Evolutionary conservation across 1,140 invertebrate species (phyloP).

Genomic region (Bombus turneri): DNA sequence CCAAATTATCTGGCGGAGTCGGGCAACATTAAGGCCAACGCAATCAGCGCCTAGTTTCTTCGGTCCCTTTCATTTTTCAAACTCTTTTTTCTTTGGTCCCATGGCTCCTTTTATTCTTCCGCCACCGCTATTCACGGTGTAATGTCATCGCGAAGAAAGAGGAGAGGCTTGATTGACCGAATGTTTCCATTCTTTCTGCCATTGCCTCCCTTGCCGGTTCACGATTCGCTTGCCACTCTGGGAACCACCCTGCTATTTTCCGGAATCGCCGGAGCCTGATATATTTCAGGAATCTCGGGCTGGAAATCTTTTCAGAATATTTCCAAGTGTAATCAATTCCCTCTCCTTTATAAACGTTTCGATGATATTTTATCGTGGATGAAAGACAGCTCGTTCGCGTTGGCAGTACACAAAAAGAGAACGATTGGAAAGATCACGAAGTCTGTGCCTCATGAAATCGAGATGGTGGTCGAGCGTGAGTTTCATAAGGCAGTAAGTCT

Average conservation of each 20-base stretch:
- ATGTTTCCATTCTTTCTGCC: constrained; percentile 27
- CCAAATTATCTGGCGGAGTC: constrained; percentile 35
- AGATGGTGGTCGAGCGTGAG: constrained; percentile 17
- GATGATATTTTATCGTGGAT: not conserved
- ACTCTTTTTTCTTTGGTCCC: not conserved
- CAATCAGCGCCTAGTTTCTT: constrained; percentile 44
- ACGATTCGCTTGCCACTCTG: constrained; percentile 1
- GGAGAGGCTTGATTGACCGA: constrained; percentile 36
- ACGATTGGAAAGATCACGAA: not conserved
- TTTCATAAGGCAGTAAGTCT: constrained; percentile 45
- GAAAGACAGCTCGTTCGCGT: not conserved
- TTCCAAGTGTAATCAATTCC: not conserved
- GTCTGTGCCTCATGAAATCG: not conserved
- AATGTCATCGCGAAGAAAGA: constrained; percentile 26
- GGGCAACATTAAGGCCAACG: constrained; percentile 39
- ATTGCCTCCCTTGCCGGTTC: constrained; percentile 2
- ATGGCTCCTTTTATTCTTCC: not conserved
- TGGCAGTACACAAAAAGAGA: not conserved
- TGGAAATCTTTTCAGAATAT: not conserved
- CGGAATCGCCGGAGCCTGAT: not conserved
- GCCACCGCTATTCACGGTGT: not conserved
- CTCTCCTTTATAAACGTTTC: not conserved
- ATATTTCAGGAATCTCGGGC: not conserved
- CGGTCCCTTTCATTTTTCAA: constrained; percentile 26
- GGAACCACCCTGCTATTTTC: not conserved